A percentile compares a stretch with the other conserved stretches of the same genome.
phyloP scores from a whole-genome alignment of 2,113 vertebrate species.

The Menura novaehollandiae region DNA sequence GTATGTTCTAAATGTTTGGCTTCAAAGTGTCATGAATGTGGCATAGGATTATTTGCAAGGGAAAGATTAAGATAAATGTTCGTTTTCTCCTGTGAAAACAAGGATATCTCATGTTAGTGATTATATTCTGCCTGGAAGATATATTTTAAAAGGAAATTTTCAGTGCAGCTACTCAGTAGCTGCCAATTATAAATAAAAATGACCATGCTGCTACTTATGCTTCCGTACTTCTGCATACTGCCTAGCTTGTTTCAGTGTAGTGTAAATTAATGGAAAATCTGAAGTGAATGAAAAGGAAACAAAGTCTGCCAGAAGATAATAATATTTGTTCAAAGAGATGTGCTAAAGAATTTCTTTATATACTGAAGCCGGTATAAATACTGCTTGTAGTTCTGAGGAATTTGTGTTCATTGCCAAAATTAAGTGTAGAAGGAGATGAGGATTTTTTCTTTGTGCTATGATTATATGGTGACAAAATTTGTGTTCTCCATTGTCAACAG shows the following conservation, averaged over 20 bases:
- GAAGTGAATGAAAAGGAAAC: not conserved
- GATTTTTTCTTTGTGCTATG: not conserved
- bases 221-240: not conserved
- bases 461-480: not conserved
- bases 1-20: not conserved
- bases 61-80: not conserved
- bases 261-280: slow-evolving; percentile 1
- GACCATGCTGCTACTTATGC: not conserved
- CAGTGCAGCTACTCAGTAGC: not conserved
- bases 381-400: not conserved
- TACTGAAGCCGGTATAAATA: not conserved
- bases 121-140: not conserved
- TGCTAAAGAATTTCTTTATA: not conserved
- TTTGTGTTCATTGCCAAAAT: not conserved
- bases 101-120: not conserved
- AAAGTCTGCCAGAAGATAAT: not conserved
- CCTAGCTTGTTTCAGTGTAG: not conserved
- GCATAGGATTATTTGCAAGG: not conserved
- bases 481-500: not conserved
- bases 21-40: not conserved
- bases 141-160: not conserved
- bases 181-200: not conserved
- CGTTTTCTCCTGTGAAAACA: not conserved
- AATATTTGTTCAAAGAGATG: not conserved
- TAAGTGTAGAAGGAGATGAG: not conserved